Evolutionary conservation across 2,888 invertebrate genomes (phyloP).

Genomic region (Macrosiphum euphorbiae): DNA sequence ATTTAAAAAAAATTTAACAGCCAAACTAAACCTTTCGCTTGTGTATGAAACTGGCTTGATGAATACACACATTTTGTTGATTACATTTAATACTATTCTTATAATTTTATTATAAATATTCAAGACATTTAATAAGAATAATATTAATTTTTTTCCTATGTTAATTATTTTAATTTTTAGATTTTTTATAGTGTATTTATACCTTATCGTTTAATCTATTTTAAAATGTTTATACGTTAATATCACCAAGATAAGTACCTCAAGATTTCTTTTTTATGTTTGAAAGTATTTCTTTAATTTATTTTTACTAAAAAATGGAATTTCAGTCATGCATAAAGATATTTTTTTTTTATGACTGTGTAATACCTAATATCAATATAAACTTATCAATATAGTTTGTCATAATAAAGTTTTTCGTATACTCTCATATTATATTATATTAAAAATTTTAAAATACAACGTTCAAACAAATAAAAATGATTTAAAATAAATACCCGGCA

Average conservation of each 20-base stretch:
- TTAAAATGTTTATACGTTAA: not conserved
- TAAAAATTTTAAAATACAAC: not conserved
- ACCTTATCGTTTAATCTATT: not conserved
- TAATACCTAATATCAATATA: not conserved
- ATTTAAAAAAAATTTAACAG: no score
- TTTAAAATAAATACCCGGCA: not conserved
- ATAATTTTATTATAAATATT: not conserved
- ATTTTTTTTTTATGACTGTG: not conserved
- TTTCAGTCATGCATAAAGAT: not conserved
- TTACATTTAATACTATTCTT: not conserved
- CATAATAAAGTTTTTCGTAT: not conserved
- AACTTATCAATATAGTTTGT: not conserved
- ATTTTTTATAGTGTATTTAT: not conserved
- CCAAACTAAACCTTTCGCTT: not conserved
- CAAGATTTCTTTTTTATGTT: not conserved
- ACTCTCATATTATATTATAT: not conserved
- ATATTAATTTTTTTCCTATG: not conserved
- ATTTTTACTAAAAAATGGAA: not conserved
- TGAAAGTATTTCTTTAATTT: not conserved
- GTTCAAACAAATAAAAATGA: not conserved
- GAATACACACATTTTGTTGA: not conserved
- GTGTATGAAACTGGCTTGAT: not conserved
- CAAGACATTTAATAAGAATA: not conserved
- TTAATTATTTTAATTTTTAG: not conserved
- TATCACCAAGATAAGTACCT: not conserved